Base-by-base conservation (phyloP, 2,797 vertebrate species). In the Anguilla marmorata region DNA sequence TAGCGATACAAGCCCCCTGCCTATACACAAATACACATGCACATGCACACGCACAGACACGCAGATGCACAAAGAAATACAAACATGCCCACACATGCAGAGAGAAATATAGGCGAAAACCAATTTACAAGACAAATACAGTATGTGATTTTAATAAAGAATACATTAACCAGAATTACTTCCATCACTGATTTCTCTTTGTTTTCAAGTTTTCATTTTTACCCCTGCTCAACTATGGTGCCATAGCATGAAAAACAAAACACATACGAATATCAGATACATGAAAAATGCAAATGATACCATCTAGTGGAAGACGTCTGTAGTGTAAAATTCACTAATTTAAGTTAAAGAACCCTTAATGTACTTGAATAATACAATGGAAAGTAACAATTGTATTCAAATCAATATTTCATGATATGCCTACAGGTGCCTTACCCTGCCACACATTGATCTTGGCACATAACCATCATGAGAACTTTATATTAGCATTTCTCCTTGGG, bases 231-330 rank as follows among this genome's bases (percentile, higher is more conserved):
- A 24, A 14, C 33, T 80, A 41, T 30, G 5, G 45, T 48, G 21
- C 19, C 9, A 2, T 82, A 82, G 19, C 21, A 24, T 82, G 16
- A 24, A 82, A 48, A 50, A 82, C 19, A 48, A 45, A 82, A 82
- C 79, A 48, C 8, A n/a, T 30, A 85, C 48, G 33, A 76, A 63
- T 60, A 54, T 58, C 83, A 88, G 84, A 88, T 30, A 21, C 56
- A 48, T 63, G 58, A 66, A 79, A 87, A 89, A 89, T 90, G 88
- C 84, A 89, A 90, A 92, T 86, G 88, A 85, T 89, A 85, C 72
- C 86, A 88, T 90, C 45, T 86, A 69, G 72, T 86, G 79, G 88
- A 86, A 63, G 86, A 88, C 87, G 74, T 82, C 30, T 87, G 88
- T 69, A 85, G 72, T 72, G 86, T 27, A 90, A 76, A 48, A 60